Evolutionary conservation across 2,888 invertebrate species (phyloP).

Genomic region (Ophion ventricosus): DNA sequence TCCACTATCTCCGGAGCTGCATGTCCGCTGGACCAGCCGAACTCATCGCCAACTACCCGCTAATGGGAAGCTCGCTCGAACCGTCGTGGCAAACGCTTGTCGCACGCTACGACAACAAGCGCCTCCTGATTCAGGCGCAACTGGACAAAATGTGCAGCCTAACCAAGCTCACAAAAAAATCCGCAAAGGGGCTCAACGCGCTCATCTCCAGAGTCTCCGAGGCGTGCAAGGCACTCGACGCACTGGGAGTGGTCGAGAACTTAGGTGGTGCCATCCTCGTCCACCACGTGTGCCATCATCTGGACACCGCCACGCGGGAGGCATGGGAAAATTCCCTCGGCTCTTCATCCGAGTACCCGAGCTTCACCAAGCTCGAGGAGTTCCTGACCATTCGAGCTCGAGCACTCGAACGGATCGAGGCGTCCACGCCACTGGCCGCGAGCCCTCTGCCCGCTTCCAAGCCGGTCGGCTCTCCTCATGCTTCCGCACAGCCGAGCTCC

Average conservation of each 20-base stretch:
- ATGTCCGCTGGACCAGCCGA: not conserved
- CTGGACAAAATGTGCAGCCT: slow-evolving; percentile 18
- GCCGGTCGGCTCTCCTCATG: not conserved
- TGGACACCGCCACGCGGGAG: not conserved
- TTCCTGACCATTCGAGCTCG: slow-evolving; percentile 13
- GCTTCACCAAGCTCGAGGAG: not conserved
- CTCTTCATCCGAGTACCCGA: not conserved
- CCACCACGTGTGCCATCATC: not conserved
- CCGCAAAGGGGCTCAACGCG: slow-evolving; percentile 9
- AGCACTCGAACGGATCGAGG: slow-evolving; percentile 27
- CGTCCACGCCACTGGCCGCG: not conserved
- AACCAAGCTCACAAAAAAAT: not conserved
- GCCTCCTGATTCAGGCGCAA: slow-evolving; percentile 33
- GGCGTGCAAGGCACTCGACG: slow-evolving; percentile 11
- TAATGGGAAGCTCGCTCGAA: not conserved
- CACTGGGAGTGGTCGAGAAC: not conserved
- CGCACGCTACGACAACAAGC: slow-evolving; percentile 25
- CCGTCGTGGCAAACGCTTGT: slow-evolving; percentile 43
- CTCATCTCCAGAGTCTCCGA: slow-evolving; percentile 23
- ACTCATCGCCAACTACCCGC: not conserved
- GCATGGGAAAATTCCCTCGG: not conserved
- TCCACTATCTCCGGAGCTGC: slow-evolving; percentile 12
- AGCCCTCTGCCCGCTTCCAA: not conserved
- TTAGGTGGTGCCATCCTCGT: not conserved
- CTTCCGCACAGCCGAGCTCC: not conserved